A percentile compares a stretch with the other conserved stretches of the same genome.
Conservation (phyloP, 2,797 vertebrate species). For the Galaxias olidus region DNA sequence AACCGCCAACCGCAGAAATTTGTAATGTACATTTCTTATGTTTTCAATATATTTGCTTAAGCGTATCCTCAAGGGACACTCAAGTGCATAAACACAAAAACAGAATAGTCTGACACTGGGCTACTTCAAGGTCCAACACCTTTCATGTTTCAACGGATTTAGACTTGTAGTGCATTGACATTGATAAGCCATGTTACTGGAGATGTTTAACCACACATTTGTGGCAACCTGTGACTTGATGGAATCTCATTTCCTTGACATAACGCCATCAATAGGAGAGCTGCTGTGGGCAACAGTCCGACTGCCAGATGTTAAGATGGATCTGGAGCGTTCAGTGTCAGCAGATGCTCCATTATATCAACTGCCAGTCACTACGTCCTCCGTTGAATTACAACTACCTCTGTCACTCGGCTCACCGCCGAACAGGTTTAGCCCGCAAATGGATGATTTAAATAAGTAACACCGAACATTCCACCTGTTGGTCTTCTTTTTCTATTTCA, state of each 20-base stretch:
- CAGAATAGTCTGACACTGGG: neutral
- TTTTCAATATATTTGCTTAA: no score
- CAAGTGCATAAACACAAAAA: no score
- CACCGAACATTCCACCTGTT: constrained; percentile 65
- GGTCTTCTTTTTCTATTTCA: constrained; percentile 48
- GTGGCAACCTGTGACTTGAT: constrained; percentile 22
- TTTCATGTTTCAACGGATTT: constrained; percentile 20
- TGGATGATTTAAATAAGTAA: constrained; percentile 78
- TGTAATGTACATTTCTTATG: no score
- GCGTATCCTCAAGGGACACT: no score
- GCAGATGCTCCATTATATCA: constrained; percentile 72
- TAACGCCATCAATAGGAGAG: constrained; percentile 41
- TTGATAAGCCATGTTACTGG: constrained; percentile 19
- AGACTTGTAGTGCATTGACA: constrained; percentile 3
- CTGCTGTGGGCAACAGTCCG: constrained; percentile 46
- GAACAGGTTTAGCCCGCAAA: constrained; percentile 79
- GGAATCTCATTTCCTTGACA: constrained; percentile 32
- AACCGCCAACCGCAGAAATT: constrained; percentile 14
- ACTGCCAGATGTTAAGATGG: constrained; percentile 59
- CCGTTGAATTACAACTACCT: constrained; percentile 66
- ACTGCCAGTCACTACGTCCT: constrained; percentile 61
- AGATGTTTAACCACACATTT: constrained; percentile 30
- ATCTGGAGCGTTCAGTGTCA: constrained; percentile 65
- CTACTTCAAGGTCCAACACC: neutral
- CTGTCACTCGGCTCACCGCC: constrained; percentile 63